Evolutionary conservation across 2,113 vertebrate species (phyloP).

Genomic region (Urocolius indicus): DNA sequence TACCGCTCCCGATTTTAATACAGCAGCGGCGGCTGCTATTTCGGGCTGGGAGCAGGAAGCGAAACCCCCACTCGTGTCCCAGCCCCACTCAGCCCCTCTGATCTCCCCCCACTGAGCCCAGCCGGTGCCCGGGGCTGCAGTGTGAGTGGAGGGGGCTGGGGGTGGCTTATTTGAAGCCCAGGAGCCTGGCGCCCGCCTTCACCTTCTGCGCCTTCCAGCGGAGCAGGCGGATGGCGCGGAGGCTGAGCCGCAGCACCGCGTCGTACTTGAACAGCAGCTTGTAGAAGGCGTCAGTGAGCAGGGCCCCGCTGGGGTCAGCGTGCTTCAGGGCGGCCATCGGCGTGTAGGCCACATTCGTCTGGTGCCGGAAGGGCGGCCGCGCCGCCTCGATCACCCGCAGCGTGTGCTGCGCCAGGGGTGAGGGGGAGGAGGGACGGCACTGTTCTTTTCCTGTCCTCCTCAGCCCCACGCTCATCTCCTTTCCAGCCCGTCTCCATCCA

Average conservation of each 20-base stretch:
- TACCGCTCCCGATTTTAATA: constrained; percentile 56
- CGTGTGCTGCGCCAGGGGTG: constrained; percentile 29
- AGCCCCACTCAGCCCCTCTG: background rate
- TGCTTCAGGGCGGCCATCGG: constrained; percentile 54
- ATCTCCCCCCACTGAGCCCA: background rate
- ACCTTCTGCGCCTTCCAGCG: constrained; percentile 54
- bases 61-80: constrained; percentile 19
- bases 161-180: constrained; percentile 33
- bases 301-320: constrained; percentile 54
- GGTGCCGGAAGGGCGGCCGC: constrained; percentile 56
- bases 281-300: constrained; percentile 42
- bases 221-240: constrained; percentile 54
- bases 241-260: constrained; percentile 49
- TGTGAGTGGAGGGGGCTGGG: too few relatives aligned
- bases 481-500: too few relatives aligned
- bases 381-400: constrained; percentile 48
- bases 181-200: background rate
- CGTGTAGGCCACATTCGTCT: constrained; percentile 36
- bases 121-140: background rate
- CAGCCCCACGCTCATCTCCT: background rate
- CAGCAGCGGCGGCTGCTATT: background rate
- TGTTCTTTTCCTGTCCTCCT: background rate
- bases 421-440: accelerated
- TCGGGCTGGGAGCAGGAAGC: constrained; percentile 29
- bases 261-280: constrained; percentile 45